A percentile compares a stretch with the other conserved stretches of the same genome.
phyloP scores from a whole-genome alignment of 2,888 invertebrate species.

The Clusia tigrina region DNA sequence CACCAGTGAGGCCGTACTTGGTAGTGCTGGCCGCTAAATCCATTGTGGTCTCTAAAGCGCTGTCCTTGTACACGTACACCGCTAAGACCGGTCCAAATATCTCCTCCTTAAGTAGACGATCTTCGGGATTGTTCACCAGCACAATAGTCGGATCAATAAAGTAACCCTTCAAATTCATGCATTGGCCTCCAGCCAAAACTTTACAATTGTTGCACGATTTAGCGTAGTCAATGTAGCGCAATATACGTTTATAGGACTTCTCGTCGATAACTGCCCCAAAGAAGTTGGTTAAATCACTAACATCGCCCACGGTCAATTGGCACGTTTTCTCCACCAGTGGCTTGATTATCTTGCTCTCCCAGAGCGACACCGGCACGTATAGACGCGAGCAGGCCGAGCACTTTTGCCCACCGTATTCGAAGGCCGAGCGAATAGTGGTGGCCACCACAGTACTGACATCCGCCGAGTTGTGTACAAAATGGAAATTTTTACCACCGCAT shows the following conservation, averaged over 20 bases:
- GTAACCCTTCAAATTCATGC: constrained; percentile 82
- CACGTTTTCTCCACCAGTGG: constrained; percentile 74
- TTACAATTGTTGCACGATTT: constrained; percentile 64
- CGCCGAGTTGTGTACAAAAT: constrained; percentile 92
- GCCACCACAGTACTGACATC: constrained; percentile 81
- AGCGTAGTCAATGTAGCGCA: constrained; percentile 85
- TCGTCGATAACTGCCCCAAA: constrained; percentile 96
- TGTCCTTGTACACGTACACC: constrained; percentile 87
- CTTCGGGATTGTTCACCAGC: constrained; percentile 79
- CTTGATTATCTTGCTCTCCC: constrained; percentile 66
- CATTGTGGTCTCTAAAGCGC: constrained; percentile 72
- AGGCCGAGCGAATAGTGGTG: constrained; percentile 87
- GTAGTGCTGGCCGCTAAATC: constrained; percentile 79
- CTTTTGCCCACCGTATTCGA: constrained; percentile 97
- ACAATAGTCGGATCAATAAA: constrained; percentile 95
- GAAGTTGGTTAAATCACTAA: constrained; percentile 80
- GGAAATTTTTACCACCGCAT: constrained; percentile 98
- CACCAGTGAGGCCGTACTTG: constrained; percentile 91
- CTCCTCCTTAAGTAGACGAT: constrained; percentile 88
- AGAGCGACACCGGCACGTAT: constrained; percentile 90
- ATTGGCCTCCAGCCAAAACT: constrained; percentile 88
- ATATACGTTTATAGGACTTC: constrained; percentile 85
- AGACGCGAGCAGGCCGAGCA: constrained; percentile 97
- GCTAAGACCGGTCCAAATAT: constrained; percentile 95
- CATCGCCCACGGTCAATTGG: constrained; percentile 84